Percentiles rank a stretch among this genome's conserved stretches.
Conservation (phyloP, 35 echinoderm and acorn worm species). For the Nesometra sesokonis region DNA sequence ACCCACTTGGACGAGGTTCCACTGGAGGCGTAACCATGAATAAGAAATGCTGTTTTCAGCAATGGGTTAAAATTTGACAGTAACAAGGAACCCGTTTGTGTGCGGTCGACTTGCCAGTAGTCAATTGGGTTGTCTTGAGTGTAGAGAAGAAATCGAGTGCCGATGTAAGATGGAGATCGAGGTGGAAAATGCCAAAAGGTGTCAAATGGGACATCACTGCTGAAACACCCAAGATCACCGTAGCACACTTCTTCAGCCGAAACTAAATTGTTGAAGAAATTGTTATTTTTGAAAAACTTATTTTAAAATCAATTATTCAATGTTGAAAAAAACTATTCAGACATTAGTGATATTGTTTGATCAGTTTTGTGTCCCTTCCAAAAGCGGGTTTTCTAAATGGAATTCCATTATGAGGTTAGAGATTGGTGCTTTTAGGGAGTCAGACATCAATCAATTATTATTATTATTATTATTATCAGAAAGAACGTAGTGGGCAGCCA, state of each 20-base stretch:
- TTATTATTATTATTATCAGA: too few relatives aligned
- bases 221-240: conserved; percentile 10
- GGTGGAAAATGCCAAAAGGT: neutral
- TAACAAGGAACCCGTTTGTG: neutral
- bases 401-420: too few relatives aligned
- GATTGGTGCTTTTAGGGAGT: too few relatives aligned
- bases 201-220: neutral
- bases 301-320: neutral
- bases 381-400: too few relatives aligned
- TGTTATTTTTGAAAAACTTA: neutral
- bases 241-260: neutral
- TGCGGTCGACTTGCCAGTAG: neutral
- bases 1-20: neutral
- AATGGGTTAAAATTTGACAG: neutral
- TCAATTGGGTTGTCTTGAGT: neutral
- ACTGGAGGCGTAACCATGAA: neutral
- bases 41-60: neutral
- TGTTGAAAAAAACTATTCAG: neutral
- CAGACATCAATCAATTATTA: too few relatives aligned
- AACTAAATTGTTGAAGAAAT: neutral
- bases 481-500: too few relatives aligned
- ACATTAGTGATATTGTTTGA: too few relatives aligned
- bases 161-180: neutral
- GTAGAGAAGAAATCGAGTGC: neutral
- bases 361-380: too few relatives aligned